Evolutionary conservation across 2,888 invertebrate genomes (phyloP).

Genomic region (Drosophila kanekoi): DNA sequence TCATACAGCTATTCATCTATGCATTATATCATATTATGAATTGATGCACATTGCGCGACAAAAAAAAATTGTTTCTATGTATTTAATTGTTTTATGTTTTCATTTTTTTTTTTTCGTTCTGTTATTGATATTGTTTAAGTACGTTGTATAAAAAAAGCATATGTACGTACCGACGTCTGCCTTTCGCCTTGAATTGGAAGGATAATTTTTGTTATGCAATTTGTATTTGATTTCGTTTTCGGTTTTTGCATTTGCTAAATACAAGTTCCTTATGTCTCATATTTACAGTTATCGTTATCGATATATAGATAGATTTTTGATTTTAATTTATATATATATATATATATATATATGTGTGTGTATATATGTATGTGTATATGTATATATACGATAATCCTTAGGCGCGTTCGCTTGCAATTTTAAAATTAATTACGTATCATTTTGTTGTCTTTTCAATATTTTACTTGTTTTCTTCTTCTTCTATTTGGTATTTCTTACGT

Average conservation of each 20-base stretch:
- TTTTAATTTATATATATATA: constrained; percentile 10
- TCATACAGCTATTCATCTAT: constrained; percentile 39
- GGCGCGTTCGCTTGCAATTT: constrained; percentile 37
- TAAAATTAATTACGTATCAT: constrained; percentile 73
- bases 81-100: constrained; percentile 2
- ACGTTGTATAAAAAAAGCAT: constrained; percentile 38
- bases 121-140: neutral
- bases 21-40: constrained; percentile 17
- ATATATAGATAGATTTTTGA: constrained; percentile 4
- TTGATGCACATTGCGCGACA: constrained; percentile 29
- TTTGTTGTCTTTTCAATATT: constrained; percentile 23
- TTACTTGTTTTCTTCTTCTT: neutral
- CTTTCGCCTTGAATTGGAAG: constrained; percentile 61
- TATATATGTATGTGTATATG: no score
- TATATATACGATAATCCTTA: constrained; percentile 16
- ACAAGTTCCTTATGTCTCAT: constrained; percentile 36
- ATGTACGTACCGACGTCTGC: constrained; percentile 20
- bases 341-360: no score
- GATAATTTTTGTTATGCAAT: constrained; percentile 66
- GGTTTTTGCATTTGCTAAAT: constrained; percentile 21
- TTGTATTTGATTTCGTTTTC: constrained; percentile 52
- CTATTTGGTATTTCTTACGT: constrained; percentile 24
- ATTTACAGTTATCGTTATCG: constrained; percentile 49
- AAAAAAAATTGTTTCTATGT: constrained; percentile 24
- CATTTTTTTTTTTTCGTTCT: neutral